Conservation (phyloP, 2,113 vertebrate species). For the Microcebus griseorufus region DNA sequence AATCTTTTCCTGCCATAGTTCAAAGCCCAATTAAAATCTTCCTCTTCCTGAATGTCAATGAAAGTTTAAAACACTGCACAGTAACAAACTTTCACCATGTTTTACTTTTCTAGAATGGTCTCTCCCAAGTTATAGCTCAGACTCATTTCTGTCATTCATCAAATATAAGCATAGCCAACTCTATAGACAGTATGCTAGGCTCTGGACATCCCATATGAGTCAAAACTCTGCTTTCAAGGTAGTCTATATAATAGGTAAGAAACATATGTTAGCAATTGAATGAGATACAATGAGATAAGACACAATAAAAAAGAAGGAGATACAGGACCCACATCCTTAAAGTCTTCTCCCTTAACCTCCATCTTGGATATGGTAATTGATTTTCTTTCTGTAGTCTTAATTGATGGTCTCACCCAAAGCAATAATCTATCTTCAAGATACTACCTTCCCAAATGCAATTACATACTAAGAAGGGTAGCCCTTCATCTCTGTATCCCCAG, state of each 20-base stretch:
- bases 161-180: not conserved
- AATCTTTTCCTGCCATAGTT: not conserved
- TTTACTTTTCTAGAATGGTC: not conserved
- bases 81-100: not conserved
- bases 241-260: not conserved
- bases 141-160: not conserved
- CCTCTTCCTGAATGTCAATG: not conserved
- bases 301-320: not conserved
- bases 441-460: not conserved
- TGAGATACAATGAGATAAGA: not conserved
- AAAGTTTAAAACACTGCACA: not conserved
- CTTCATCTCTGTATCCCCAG: not conserved
- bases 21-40: not conserved
- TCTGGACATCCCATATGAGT: not conserved
- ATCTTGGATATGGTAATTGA: not conserved
- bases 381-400: slow-evolving; percentile 24
- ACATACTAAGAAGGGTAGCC: not conserved
- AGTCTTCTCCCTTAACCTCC: not conserved
- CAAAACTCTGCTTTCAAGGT: not conserved
- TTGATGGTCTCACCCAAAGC: not conserved
- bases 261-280: not conserved
- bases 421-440: not conserved
- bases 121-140: not conserved
- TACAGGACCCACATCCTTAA: not conserved
- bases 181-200: not conserved